phyloP scores from a whole-genome alignment of 1,140 invertebrate species.

The Ceratitis capitata region DNA sequence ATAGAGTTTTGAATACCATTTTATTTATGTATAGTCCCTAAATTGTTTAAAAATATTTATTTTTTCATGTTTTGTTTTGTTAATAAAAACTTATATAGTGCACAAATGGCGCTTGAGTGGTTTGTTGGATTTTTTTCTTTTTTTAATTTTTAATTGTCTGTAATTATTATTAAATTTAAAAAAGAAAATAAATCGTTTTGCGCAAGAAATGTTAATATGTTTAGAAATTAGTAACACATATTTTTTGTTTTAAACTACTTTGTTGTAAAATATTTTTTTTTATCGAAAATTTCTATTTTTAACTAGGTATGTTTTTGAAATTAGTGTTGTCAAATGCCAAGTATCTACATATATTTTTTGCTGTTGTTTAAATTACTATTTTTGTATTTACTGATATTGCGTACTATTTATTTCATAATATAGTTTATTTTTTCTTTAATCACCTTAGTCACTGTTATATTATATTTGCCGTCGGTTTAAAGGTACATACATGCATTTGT shows the following conservation, averaged over 20 bases:
- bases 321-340: background rate
- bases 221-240: background rate
- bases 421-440: background rate
- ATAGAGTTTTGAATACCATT: conserved; percentile 1
- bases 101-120: conserved; percentile 41
- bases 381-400: background rate
- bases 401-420: background rate
- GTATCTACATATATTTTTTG: background rate
- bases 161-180: background rate
- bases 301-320: background rate
- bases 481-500: conserved; percentile 5
- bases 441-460: background rate
- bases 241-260: background rate
- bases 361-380: background rate
- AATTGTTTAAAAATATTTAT: conserved; percentile 13
- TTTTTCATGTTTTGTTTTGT: background rate
- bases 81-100: conserved; percentile 25
- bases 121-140: conserved; percentile 35
- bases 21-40: conserved; percentile 19
- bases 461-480: background rate
- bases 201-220: background rate
- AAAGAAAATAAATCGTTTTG: background rate
- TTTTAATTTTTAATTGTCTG: conserved; percentile 52
- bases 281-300: background rate
- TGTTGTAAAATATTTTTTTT: background rate